phyloP scores from a whole-genome alignment of 2,888 invertebrate genomes.

The Sacculina carcini region DNA sequence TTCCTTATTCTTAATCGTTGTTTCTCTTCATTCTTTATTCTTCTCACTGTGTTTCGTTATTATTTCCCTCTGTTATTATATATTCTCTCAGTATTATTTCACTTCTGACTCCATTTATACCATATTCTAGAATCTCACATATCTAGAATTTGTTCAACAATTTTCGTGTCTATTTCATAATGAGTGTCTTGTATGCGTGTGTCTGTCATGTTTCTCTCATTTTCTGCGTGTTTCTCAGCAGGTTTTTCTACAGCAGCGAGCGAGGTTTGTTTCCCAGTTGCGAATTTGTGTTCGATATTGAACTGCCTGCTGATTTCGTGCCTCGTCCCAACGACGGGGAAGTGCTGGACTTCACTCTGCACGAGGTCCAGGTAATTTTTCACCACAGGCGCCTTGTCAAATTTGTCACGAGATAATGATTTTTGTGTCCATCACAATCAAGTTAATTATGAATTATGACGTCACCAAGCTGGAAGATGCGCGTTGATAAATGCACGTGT shows the following conservation, averaged over 20 bases:
- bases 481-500: too few species aligned
- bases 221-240: background rate
- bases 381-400: too few species aligned
- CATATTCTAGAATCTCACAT: too few species aligned
- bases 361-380: constrained; percentile 40
- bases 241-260: constrained; percentile 34
- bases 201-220: background rate
- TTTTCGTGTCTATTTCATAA: too few species aligned
- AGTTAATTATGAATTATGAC: too few species aligned
- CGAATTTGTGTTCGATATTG: constrained; percentile 75
- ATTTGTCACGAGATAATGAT: too few species aligned
- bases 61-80: background rate
- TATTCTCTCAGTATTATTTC: too few species aligned
- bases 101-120: too few species aligned
- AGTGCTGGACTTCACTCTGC: constrained; percentile 65
- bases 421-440: too few species aligned
- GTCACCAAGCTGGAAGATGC: too few species aligned
- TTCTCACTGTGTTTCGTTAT: background rate
- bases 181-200: background rate
- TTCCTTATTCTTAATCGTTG: background rate
- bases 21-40: background rate
- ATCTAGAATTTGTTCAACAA: too few species aligned
- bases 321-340: constrained; percentile 87
- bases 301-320: constrained; percentile 61
- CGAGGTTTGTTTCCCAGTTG: constrained; percentile 79